phyloP scores from a whole-genome alignment of 2,113 vertebrate genomes.

The Hypocryptadius cinnamomeus region DNA sequence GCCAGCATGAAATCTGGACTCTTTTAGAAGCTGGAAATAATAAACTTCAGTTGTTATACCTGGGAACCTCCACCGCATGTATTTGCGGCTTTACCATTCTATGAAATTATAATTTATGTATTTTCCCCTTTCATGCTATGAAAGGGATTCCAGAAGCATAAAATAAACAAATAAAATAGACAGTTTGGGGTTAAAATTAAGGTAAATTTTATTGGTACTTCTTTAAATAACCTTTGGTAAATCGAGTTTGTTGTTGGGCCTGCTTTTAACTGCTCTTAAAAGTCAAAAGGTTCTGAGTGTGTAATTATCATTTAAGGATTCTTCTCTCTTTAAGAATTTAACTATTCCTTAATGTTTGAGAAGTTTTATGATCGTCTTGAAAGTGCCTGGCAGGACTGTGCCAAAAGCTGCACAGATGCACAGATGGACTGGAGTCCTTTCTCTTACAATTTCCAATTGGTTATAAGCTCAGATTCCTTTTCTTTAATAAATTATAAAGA shows the following conservation, averaged over 20 bases:
- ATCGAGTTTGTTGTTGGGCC: neutral
- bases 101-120: neutral
- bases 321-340: neutral
- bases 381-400: neutral
- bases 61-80: neutral
- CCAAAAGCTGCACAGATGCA: neutral
- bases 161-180: neutral
- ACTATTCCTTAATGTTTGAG: neutral
- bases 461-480: neutral
- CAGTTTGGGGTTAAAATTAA: neutral
- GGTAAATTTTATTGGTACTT: neutral
- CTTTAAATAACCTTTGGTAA: neutral
- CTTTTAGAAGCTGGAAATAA: neutral
- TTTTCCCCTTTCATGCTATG: neutral
- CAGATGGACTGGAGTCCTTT: neutral
- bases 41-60: neutral
- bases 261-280: neutral
- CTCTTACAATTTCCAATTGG: neutral
- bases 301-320: neutral
- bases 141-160: neutral
- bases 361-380: neutral
- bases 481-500: neutral
- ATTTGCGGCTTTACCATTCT: neutral
- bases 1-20: neutral
- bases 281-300: neutral